These are phyloP conservation scores for Galerucella calmariensis DNA, from an alignment of 2,888 invertebrate species.

Conservation along the genomic window DNA sequence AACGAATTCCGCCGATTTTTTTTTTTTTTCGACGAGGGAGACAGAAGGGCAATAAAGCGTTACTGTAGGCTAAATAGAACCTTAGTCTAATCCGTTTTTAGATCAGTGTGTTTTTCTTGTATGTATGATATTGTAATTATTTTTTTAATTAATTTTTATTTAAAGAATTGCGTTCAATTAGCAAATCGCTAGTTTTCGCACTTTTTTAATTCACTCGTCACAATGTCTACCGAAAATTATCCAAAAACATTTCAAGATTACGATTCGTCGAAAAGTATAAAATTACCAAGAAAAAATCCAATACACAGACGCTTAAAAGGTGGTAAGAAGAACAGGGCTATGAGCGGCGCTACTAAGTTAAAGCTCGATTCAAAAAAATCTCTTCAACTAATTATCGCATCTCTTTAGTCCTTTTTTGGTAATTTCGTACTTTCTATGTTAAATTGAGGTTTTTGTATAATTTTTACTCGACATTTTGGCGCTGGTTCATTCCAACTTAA, in stretches of 20 bases:
- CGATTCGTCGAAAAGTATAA: background rate
- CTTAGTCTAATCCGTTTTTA: conserved; percentile 58
- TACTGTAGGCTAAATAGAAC: conserved; percentile 58
- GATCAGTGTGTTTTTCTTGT: conserved; percentile 57
- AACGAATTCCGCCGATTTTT: conserved; percentile 48
- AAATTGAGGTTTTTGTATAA: conserved; percentile 45
- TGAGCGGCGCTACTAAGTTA: background rate
- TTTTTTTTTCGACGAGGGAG: conserved; percentile 47
- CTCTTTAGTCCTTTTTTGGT: background rate
- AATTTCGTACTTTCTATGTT: background rate
- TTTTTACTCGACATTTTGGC: conserved; percentile 50
- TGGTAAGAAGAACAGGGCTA: background rate
- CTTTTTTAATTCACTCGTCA: conserved; percentile 53
- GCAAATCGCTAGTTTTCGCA: conserved; percentile 52
- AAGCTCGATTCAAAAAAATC: background rate
- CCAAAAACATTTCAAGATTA: conserved; percentile 38
- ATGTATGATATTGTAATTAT: conserved; percentile 55
- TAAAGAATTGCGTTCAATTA: conserved; percentile 49
- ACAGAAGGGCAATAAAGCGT: conserved; percentile 60
- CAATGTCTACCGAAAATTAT: conserved; percentile 48
- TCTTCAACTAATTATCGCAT: background rate
- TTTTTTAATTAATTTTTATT: conserved; percentile 50
- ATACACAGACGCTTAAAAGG: background rate
- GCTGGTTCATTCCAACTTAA: conserved; percentile 59
- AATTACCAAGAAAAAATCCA: background rate